Evolutionary conservation across 2,113 vertebrate species (phyloP).

Genomic region (Phyllopteryx taeniolatus): DNA sequence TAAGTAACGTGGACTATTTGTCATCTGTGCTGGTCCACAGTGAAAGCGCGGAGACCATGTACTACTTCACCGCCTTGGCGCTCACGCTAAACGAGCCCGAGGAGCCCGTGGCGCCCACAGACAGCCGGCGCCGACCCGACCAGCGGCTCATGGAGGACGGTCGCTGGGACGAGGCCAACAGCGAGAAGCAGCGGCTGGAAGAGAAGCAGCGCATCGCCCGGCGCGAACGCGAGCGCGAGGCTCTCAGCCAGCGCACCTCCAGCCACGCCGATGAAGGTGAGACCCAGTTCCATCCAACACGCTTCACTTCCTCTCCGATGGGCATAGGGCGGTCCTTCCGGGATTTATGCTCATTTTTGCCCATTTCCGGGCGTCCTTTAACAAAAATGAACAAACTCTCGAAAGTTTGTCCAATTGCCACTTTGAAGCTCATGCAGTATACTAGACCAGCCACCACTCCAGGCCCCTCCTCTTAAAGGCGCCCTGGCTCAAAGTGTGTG

Average conservation of each 20-base stretch:
- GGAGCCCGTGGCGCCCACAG: conserved; percentile 82
- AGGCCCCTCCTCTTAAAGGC: too few relatives aligned
- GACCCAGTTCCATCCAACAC: not conserved
- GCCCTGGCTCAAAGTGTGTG: not conserved
- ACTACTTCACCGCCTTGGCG: conserved; percentile 90
- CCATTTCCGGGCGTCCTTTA: not conserved
- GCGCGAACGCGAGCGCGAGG: conserved; percentile 84
- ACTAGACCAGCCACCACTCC: too few relatives aligned
- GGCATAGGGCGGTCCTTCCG: not conserved
- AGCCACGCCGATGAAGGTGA: conserved; percentile 79
- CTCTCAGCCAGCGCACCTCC: conserved; percentile 66
- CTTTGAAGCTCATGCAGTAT: not conserved
- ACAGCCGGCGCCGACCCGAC: conserved; percentile 89
- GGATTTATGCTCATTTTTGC: conserved; percentile 12
- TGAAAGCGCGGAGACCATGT: conserved; percentile 92
- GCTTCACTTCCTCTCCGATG: not conserved
- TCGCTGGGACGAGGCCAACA: conserved; percentile 93
- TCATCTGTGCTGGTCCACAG: conserved; percentile 43
- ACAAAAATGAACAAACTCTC: not conserved
- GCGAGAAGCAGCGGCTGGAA: conserved; percentile 91
- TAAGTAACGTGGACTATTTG: not conserved
- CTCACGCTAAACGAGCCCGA: conserved; percentile 88
- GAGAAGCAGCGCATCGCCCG: conserved; percentile 88
- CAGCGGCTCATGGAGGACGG: conserved; percentile 96
- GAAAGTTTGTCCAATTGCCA: not conserved